Evolutionary conservation across 1,140 invertebrate species (phyloP).

Genomic region (Steinernema feltiae): DNA sequence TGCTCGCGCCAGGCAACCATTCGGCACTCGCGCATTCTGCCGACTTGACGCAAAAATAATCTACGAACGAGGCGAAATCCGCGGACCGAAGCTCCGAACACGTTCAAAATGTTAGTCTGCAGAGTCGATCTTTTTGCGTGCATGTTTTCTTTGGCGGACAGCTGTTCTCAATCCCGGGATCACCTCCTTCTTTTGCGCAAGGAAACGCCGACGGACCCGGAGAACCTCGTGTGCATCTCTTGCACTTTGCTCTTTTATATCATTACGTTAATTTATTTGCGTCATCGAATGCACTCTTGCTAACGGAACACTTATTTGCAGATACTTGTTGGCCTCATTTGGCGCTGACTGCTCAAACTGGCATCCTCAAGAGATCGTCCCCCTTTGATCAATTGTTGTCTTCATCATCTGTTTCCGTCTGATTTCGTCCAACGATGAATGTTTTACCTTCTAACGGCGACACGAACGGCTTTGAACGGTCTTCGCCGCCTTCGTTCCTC

Average conservation of each 20-base stretch:
- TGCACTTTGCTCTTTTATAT: background rate
- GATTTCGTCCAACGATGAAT: background rate
- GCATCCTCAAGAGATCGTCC: background rate
- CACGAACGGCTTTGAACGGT: background rate
- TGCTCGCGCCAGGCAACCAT: background rate
- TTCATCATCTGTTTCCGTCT: background rate
- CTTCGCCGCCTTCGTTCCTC: background rate
- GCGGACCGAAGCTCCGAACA: background rate
- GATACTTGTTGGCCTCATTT: background rate
- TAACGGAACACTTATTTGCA: no score
- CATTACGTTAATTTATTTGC: no score
- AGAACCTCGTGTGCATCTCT: background rate
- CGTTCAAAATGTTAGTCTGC: background rate
- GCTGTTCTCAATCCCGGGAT: background rate
- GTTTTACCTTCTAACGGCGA: no score
- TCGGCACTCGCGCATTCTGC: background rate
- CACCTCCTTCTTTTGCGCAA: no score
- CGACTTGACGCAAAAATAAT: background rate
- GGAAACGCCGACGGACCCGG: no score
- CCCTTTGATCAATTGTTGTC: background rate
- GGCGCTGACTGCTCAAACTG: background rate
- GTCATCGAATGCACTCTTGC: no score
- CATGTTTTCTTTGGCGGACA: background rate
- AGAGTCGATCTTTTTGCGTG: constrained; percentile 2
- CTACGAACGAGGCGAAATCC: background rate